Evolutionary conservation across 2,113 vertebrate species (phyloP), one percentile per base, ranked within the genome.

Genomic region (Oenanthe melanoleuca): DNA sequence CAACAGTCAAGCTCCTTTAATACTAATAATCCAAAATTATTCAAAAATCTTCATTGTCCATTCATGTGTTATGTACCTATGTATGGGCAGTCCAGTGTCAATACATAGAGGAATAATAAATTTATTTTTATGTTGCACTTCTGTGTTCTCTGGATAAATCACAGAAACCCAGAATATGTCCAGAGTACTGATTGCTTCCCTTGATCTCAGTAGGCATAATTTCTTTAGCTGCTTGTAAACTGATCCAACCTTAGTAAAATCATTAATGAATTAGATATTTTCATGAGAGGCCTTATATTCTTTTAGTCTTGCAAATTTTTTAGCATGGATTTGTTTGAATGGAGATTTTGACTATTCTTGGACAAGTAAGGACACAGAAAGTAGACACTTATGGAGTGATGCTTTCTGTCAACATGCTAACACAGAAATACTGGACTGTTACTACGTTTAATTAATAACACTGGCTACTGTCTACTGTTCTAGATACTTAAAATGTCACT

Each of bases 191-290:
- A 45, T 4, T 40, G 29, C 11, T 69, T 11, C 13, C 8, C 44
- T 12, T 78, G 40, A 59, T 8, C 12, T 57, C n/a, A 40, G 14
- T 31, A 18, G 5, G 4, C 19, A 5, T 60, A 33, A 73, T 42
- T 72, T 50, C 38, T 73, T 73, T 34, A 78, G 28, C 21, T 70
- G 22, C 31, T 26, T 9, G 1, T 59, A 66, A 82, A 85, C 19
- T 40, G 17, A 38, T 34, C 6, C 17, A 28, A 47, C 5, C 5
- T 10, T 29, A 28, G 24, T 17, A 79, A 73, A 56, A 63, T 45
- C 1, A 2, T 34, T 53, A 26, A 52, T 0, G 0, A 70, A 45
- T 8, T 10, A 24, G 11, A 10, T 71, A 34, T 67, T 92, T 82
- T 72, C 8, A n/a, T 75, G 11, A 33, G 75, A 75, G 40, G 2